A percentile compares a stretch with the other conserved stretches of the same genome.
Conservation (phyloP, 2,113 vertebrate species). For the Hylia prasina region DNA sequence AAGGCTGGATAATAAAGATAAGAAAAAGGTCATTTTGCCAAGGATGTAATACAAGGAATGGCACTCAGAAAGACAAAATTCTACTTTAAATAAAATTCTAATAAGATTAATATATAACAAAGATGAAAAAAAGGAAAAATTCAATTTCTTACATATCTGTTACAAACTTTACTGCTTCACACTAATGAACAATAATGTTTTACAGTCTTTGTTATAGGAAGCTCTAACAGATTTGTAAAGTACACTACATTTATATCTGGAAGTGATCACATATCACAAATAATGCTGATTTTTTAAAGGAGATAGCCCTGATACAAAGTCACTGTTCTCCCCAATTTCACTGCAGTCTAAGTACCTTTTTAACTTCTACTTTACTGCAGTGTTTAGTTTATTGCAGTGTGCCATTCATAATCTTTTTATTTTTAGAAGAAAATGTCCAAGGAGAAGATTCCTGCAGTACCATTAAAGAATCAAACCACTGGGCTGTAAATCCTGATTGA, state of each 20-base stretch:
- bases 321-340: not conserved
- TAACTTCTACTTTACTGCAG: not conserved
- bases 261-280: conserved; percentile 12
- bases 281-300: not conserved
- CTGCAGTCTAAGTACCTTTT: not conserved
- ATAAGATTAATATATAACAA: not conserved
- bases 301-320: not conserved
- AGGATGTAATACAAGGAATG: not conserved
- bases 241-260: not conserved
- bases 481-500: not conserved
- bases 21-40: conserved; percentile 3
- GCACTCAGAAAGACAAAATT: not conserved
- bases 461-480: not conserved
- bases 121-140: not conserved
- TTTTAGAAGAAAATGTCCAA: not conserved
- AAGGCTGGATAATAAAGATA: conserved; percentile 60
- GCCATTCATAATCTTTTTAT: not conserved
- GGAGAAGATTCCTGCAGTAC: not conserved
- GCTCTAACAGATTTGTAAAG: not conserved
- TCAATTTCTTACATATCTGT: not conserved
- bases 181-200: conserved; percentile 9
- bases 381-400: not conserved
- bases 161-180: not conserved
- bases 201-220: not conserved
- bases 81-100: not conserved